Evolutionary conservation across 1,140 invertebrate species (phyloP), one percentile per base, ranked within the genome.

Genomic region (Heliothis virescens): DNA sequence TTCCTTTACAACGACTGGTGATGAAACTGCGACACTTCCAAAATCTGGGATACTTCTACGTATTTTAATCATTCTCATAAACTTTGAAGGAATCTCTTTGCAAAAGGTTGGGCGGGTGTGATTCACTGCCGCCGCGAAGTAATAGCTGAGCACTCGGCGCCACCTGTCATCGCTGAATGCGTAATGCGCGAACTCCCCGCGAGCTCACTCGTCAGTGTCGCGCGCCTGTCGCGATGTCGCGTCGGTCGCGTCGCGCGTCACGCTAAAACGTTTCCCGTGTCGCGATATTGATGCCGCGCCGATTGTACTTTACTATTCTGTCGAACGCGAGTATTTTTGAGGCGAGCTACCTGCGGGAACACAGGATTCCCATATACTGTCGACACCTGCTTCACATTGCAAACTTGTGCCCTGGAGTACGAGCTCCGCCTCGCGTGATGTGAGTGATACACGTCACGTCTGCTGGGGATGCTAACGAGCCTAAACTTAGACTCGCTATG

Each of bases 231-330:
- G 53, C 67, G 50, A 12, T 53, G 18, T 10, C 15, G 18, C 67
- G 67, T 26, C 48, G 18, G 13, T 59, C 53, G 12, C 69, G 13
- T 59, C 53, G 12, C 69, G 21, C 21, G 18, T 34, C 15, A 34
- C 15, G 48, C 67, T 71, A 71, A 71, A 71, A 71, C 67, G 67
- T 53, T 71, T 71, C 50, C 67, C 67, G 67, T 71, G 67, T 71
- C 67, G 48, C 18, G 18, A 53, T 29, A 71, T 71, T 71, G 67
- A 71, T 53, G 67, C 21, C 21, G 26, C 41, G 63, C 48, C 63
- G 63, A 67, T 67, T 41, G 41, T 67, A 67, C 34, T 67, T 67
- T 67, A 67, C 41, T 67, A 67, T 67, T 67, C 67, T 52, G 48
- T 53, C 29, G 48, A 53, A 15, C 62, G 62, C 34, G 29, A 63